Percentiles rank a stretch among this genome's conserved stretches.
These are phyloP conservation scores for Sarcoramphus papa DNA, from an alignment of 2,797 vertebrate species.

Conservation along the genomic window DNA sequence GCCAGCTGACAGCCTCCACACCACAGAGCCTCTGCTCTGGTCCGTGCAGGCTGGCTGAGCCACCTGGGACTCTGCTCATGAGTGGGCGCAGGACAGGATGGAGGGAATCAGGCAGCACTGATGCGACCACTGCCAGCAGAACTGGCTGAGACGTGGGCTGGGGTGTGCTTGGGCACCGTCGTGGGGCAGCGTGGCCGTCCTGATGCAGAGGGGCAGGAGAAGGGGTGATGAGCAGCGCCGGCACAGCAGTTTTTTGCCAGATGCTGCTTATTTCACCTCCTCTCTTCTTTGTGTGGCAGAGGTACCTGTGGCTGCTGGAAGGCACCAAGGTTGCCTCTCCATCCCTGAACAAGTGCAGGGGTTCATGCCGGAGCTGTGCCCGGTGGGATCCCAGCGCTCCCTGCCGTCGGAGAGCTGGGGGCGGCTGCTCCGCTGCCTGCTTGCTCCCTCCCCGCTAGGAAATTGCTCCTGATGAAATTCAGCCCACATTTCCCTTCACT, in stretches of 20 bases:
- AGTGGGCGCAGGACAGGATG: neutral
- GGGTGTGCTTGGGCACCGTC: accelerated
- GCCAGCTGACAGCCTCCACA: accelerated
- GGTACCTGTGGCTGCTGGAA: neutral
- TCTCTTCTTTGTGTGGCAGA: neutral
- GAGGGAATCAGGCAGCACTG: neutral
- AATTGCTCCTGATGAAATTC: neutral
- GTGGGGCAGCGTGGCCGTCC: accelerated
- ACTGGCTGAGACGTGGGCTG: accelerated
- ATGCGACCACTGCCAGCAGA: neutral
- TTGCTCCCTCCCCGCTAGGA: neutral
- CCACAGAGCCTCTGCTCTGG: neutral
- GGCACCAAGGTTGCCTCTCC: neutral
- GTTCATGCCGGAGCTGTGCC: neutral
- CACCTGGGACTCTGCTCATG: neutral
- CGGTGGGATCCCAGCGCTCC: neutral
- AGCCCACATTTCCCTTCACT: neutral
- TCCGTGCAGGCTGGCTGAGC: neutral
- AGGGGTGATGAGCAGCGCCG: accelerated
- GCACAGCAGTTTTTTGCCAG: neutral
- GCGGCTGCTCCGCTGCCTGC: neutral
- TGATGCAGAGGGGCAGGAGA: neutral
- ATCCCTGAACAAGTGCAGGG: neutral
- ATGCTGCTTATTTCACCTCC: neutral
- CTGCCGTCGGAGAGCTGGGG: neutral